A percentile compares a stretch with the other conserved stretches of the same genome.
phyloP scores from a whole-genome alignment of 2,113 vertebrate species.

The Crypturellus undulatus region DNA sequence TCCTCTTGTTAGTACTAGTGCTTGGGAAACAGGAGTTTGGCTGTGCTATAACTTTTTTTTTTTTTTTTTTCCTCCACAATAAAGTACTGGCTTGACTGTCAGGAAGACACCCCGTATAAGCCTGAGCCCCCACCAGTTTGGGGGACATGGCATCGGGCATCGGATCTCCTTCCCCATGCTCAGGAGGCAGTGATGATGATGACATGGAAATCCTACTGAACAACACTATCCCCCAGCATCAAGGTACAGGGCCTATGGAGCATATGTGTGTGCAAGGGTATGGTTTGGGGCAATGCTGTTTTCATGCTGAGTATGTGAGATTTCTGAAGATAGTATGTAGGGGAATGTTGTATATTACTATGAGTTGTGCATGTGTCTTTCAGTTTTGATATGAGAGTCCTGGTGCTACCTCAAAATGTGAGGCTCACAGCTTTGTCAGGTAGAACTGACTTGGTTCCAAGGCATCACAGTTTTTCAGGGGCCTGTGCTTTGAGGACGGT shows the following conservation, averaged over 20 bases:
- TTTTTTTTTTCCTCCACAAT: not conserved
- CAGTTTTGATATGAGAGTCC: not conserved
- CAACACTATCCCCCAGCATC: conserved; percentile 78
- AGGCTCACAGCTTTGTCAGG: not conserved
- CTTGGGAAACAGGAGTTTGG: not conserved
- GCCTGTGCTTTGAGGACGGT: not conserved
- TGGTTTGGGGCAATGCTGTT: not conserved
- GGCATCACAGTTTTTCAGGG: not conserved
- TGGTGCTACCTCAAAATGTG: not conserved
- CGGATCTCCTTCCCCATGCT: conserved; percentile 81
- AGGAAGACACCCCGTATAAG: conserved; percentile 18
- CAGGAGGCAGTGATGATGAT: conserved; percentile 81
- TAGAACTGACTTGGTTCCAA: conserved; percentile 6
- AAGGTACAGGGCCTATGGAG: conserved; percentile 43
- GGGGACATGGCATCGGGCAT: conserved; percentile 83
- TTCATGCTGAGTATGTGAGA: not conserved
- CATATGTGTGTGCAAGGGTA: not conserved
- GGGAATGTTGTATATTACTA: not conserved
- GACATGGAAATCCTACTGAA: conserved; percentile 82
- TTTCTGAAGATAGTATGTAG: not conserved
- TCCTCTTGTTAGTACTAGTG: conserved; percentile 32
- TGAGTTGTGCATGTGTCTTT: fast-evolving
- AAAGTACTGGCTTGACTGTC: conserved; percentile 7
- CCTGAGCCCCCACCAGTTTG: not conserved
- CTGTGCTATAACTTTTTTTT: conserved; percentile 9